phyloP scores from a whole-genome alignment of 2,797 vertebrate genomes.

The Linurgus olivaceus region DNA sequence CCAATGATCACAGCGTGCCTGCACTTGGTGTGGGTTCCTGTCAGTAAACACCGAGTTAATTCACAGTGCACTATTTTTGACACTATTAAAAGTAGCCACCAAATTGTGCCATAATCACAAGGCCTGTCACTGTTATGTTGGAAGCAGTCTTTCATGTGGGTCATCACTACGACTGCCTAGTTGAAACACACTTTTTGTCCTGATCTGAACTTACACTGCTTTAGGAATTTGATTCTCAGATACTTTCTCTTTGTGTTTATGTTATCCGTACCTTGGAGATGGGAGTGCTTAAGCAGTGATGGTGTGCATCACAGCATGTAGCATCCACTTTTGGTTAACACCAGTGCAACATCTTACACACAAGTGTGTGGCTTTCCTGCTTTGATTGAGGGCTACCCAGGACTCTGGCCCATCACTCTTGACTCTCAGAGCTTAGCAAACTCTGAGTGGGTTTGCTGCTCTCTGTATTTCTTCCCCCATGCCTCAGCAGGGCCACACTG shows the following conservation, averaged over 20 bases:
- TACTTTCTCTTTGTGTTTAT: background rate
- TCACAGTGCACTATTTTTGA: background rate
- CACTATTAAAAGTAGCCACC: background rate
- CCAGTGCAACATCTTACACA: background rate
- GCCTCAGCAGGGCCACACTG: background rate
- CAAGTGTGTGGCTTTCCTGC: background rate
- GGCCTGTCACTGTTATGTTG: background rate
- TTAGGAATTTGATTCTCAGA: background rate
- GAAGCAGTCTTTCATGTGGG: background rate
- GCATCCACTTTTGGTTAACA: background rate
- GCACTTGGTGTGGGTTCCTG: background rate
- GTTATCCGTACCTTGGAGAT: background rate
- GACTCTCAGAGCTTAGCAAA: background rate
- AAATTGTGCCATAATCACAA: background rate
- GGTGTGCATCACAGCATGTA: background rate
- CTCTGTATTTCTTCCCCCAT: background rate
- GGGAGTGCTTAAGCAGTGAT: background rate
- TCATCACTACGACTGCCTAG: background rate
- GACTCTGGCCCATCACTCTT: background rate
- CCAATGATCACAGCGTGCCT: background rate
- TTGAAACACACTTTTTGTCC: background rate
- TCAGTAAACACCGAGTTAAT: background rate
- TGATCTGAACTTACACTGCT: background rate
- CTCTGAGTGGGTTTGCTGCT: background rate
- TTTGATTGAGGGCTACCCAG: background rate